Evolutionary conservation across 2,888 invertebrate species (phyloP).

Genomic region (Polydrusus pterygomalis): DNA sequence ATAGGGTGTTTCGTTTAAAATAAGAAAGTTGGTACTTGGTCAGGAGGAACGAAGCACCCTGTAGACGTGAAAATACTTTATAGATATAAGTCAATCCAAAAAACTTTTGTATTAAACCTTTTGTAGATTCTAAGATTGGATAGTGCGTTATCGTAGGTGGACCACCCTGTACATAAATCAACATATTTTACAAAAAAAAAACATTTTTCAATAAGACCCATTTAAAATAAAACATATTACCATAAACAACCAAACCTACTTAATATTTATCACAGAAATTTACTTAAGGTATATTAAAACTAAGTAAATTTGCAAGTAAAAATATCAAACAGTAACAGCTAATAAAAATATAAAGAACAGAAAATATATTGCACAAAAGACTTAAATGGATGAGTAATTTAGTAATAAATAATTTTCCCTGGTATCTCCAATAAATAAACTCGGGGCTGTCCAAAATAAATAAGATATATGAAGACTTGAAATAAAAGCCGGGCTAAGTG

Average conservation of each 20-base stretch:
- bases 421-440: too few species aligned
- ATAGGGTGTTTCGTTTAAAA: too few species aligned
- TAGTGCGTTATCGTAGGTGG: too few species aligned
- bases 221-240: conserved; percentile 4
- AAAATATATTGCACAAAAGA: conserved; percentile 7
- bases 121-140: too few species aligned
- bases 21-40: too few species aligned
- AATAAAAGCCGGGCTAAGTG: too few species aligned
- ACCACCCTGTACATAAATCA: not conserved
- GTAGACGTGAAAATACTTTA: too few species aligned
- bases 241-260: conserved; percentile 43
- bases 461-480: too few species aligned
- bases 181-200: conserved; percentile 1
- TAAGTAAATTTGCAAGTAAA: conserved; percentile 41
- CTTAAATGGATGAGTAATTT: not conserved
- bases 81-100: too few species aligned
- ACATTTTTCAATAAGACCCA: conserved; percentile 12
- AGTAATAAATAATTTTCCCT: not conserved
- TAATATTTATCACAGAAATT: conserved; percentile 51
- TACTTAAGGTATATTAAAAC: conserved; percentile 39
- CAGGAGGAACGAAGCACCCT: too few species aligned
- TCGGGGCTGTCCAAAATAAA: too few species aligned
- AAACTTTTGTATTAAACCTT: too few species aligned
- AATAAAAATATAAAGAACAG: not conserved
- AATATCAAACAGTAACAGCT: conserved; percentile 22